A percentile compares a stretch with the other conserved stretches of the same genome.
Conservation (phyloP, 2,888 invertebrate genomes). For the Pseudococcus viburni region DNA sequence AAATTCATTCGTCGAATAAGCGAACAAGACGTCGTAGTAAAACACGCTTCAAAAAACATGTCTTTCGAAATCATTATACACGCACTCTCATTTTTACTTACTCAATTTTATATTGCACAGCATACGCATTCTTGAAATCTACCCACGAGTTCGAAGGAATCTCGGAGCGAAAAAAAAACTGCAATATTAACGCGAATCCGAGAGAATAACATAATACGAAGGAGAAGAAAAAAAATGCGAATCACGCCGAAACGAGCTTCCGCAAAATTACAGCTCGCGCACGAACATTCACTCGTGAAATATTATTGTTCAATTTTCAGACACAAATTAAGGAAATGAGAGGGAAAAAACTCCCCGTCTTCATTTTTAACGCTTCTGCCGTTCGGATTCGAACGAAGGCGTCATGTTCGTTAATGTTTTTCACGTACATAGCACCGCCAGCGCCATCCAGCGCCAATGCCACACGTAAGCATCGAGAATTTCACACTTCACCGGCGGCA, state of each 20-base stretch:
- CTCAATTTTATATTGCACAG: neutral
- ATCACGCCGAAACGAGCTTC: conserved; percentile 20
- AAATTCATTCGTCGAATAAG: neutral
- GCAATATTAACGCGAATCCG: conserved; percentile 1
- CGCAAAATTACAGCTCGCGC: conserved; percentile 23
- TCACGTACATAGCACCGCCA: neutral
- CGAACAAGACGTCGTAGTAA: neutral
- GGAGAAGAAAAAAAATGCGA: neutral
- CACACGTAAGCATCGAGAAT: conserved; percentile 1
- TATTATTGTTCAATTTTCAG: conserved; percentile 43
- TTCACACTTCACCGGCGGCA: neutral
- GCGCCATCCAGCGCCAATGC: too few relatives aligned
- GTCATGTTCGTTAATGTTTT: conserved; percentile 4
- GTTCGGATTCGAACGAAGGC: neutral
- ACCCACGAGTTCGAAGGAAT: neutral
- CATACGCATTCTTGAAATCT: conserved; percentile 26
- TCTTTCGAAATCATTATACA: conserved; percentile 39
- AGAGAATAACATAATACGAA: neutral
- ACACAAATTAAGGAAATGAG: conserved; percentile 32
- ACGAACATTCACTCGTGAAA: conserved; percentile 19
- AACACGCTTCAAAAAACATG: conserved; percentile 18
- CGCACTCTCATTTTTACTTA: neutral
- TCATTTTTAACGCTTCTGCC: neutral
- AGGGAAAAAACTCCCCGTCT: neutral
- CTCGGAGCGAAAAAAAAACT: neutral